Base-by-base conservation (phyloP, 2,113 vertebrate genomes). In the Coregonus clupeaformis region DNA sequence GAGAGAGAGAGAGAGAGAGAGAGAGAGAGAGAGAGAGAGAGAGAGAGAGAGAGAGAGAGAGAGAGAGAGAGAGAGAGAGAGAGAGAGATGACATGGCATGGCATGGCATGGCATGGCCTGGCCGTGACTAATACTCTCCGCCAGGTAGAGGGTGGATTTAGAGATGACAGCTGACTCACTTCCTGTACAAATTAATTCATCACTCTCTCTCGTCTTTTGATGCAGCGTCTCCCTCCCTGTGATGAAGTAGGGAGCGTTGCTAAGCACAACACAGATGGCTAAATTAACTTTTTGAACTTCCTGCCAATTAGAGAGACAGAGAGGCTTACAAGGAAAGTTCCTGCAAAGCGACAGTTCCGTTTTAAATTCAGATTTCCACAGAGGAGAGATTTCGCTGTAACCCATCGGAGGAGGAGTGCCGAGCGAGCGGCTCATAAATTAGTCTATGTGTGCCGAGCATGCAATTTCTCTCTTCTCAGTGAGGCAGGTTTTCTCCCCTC, bases 101-200 rank as follows among this genome's bases (percentile, higher is more conserved):
- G n/a, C n/a, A n/a, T n/a, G n/a, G n/a, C n/a, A n/a, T n/a, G n/a
- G n/a, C n/a, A n/a, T n/a, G n/a, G 62, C 66, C 70, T 68, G 62
- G 69, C 65, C 78, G 74, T 76, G 68, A 68, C 76, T 73, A 72
- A 78, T 57, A 6, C 49, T 71, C 57, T 62, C 13, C 12, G 2
- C 47, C 65, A 77, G 64, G 69, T 72, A 77, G 62, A 64, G 59
- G 45, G 30, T 27, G 59, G 24, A 45, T 45, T 55, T 68, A 12
- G 20, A 45, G 65, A 32, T 11, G 42, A 24, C 67, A 22, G 64
- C 65, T 75, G 63, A 68, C 25, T 75, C 64, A 75, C 49, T 57
- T 75, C 64, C 49, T 75, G 64, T 52, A 25, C 20, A 25, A 20
- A 6, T 68, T 24, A n/a, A 22, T 59, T 64, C 30, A 24, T 64